Evolutionary conservation across 2,113 vertebrate species (phyloP), one percentile per base, ranked within the genome.

Genomic region (Scolopax mira): DNA sequence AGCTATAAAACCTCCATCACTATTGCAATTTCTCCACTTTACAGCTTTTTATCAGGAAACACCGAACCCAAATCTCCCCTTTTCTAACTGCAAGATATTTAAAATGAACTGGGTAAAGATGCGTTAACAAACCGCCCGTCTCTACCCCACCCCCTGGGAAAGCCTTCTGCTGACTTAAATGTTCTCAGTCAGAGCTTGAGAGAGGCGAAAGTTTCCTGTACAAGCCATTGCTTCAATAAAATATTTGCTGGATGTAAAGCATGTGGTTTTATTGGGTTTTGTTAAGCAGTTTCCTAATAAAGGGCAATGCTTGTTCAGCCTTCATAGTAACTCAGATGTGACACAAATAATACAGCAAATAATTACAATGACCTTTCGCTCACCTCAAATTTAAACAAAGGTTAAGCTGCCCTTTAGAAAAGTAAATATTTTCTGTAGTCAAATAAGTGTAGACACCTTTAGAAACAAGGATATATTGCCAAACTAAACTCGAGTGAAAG

Each of bases 321-420:
- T 97, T 97, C 96, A 87, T 37, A 95, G 96, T 93, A 97, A 97
- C 97, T 98, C 96, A 97, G 97, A 98, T 97, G 94, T 97, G 97
- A 98, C 98, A 98, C 95, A 98, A 98, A 98, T 98, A 98, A 98
- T 98, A 91, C 93, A 94, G 97, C 95, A 96, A 97, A 98, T 98
- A 98, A 98, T 98, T 98, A 97, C 96, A 93, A 42, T 89, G 97
- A 97, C 98, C 97, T 98, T 98, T 98, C 6, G 13, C 96, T 98
- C 97, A 98, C 98, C 98, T 97, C 97, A 96, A 97, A 98, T 98
- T 98, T 97, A 97, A 98, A 97, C 97, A 98, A 98, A 98, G 98
- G 97, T 98, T 98, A 98, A 98, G 96, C 97, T 98, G 96, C 97
- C 97, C 97, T 98, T 98, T 98, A 97, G 95, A 95, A 97, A 98